Percentiles rank a stretch among this genome's conserved stretches.
Conservation (phyloP, 2,888 invertebrate genomes). For the Psylliodes chrysocephalus region DNA sequence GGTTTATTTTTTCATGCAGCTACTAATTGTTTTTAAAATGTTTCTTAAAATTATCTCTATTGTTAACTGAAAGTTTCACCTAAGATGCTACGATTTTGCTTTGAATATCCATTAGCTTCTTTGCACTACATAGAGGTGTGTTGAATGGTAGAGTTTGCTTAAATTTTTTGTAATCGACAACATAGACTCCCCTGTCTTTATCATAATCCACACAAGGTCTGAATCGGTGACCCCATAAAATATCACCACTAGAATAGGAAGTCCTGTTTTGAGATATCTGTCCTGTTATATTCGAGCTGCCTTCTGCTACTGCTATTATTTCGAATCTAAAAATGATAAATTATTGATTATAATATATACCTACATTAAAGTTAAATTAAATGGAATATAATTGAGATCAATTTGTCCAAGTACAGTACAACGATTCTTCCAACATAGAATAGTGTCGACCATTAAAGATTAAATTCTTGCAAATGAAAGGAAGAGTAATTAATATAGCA, state of each 20-base stretch:
- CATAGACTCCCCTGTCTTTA: conserved; percentile 69
- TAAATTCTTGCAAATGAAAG: no score
- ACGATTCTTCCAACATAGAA: no score
- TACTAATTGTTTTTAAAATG: no score
- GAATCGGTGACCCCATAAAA: conserved; percentile 86
- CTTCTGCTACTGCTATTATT: conserved; percentile 84
- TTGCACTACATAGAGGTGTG: conserved; percentile 89
- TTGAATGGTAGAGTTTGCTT: conserved; percentile 74
- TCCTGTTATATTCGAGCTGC: conserved; percentile 82
- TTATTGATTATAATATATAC: conserved; percentile 6
- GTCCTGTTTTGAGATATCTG: conserved; percentile 78
- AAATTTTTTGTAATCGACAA: conserved; percentile 73
- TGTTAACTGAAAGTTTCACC: no score
- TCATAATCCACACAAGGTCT: conserved; percentile 67
- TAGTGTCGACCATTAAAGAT: no score
- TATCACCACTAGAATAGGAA: conserved; percentile 82
- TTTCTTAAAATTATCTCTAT: no score
- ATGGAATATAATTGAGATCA: no score
- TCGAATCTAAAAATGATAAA: conserved; percentile 73
- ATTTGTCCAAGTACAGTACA: no score
- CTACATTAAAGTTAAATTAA: no score
- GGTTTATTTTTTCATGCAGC: no score
- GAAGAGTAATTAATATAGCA: no score
- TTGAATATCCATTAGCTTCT: conserved; percentile 77
- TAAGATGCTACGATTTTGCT: not conserved